Base-by-base conservation (phyloP, 2,797 vertebrate species). In the Sarcoramphus papa region DNA sequence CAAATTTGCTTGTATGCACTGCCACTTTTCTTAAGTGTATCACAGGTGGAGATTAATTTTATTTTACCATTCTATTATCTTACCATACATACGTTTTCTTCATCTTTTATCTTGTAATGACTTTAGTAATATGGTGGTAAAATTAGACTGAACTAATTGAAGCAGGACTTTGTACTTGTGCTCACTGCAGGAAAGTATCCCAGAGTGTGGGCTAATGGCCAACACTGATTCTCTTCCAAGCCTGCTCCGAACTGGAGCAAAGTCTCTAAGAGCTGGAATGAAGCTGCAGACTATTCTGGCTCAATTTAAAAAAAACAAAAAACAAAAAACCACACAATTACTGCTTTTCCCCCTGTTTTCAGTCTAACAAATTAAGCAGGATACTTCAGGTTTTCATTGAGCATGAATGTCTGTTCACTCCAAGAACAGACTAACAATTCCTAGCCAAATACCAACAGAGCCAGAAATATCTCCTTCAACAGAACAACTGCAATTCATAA, bases 211-310 rank as follows among this genome's bases (percentile, higher is more conserved):
- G 59, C 63, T 92, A 76, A 75, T 9, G 4, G 81, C 88, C 95
- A 96, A 51, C n/a, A 68, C 13, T 21, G 47, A 86, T 40, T 64
- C n/a, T 63, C 37, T 91, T 97, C 75, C 92, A 95, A 93, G 57
- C 78, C 70, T 79, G 37, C 54, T 81, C 62, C 74, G 77, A 94
- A 85, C 51, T 41, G 18, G 6, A 92, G 80, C 35, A 68, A 94
- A 90, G 60, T 41, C 47, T 73, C 23, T 15, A 67, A 85, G 30
- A 50, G 54, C n/a, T 80, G 51, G 45, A 92, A 90, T 27, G 63
- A 74, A 89, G 43, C 20, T 56, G 40, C 27, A 73, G 54, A 33
- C n/a, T 56, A 53, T 40, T 54, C 28, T 86, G 47, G 30, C 22
- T 69, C 35, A 24, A 24, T 85, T 83, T 23, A 25, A 74, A 88